Evolutionary conservation across 1,140 invertebrate species (phyloP).

Genomic region (Ceratina australensis): DNA sequence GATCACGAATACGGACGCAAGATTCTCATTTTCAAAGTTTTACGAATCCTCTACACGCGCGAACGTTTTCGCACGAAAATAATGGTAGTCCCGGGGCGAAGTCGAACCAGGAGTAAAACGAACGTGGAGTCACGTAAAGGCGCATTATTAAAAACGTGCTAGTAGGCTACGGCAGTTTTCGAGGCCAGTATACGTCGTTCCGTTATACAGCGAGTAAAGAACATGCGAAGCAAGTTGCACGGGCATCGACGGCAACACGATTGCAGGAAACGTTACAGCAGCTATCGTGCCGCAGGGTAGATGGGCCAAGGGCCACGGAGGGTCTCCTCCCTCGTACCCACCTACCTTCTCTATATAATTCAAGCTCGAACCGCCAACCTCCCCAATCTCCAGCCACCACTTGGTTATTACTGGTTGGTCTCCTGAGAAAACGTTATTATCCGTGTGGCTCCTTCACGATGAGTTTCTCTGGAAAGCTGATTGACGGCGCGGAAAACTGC

Average conservation of each 20-base stretch:
- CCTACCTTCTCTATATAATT: slow-evolving; percentile 50
- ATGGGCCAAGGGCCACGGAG: slow-evolving; percentile 20
- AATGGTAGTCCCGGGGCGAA: neutral
- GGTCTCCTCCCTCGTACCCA: slow-evolving; percentile 19
- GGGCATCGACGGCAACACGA: neutral
- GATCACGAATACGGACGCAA: neutral
- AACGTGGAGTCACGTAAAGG: slow-evolving; percentile 65
- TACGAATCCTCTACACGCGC: slow-evolving; percentile 7
- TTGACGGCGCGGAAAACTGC: slow-evolving; percentile 64
- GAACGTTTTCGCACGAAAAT: slow-evolving; percentile 11
- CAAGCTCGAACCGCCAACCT: slow-evolving; percentile 57
- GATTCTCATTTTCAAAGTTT: neutral
- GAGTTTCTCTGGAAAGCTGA: slow-evolving; percentile 62
- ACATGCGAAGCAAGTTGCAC: neutral
- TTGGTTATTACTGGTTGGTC: slow-evolving; percentile 66
- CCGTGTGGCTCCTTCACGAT: slow-evolving; percentile 62
- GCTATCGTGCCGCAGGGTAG: neutral
- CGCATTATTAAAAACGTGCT: slow-evolving; percentile 71
- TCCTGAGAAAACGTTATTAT: slow-evolving; percentile 68
- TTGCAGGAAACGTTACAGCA: neutral
- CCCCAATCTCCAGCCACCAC: slow-evolving; percentile 62
- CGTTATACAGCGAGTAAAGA: slow-evolving; percentile 39
- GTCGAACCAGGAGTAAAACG: slow-evolving; percentile 23
- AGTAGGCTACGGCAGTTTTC: slow-evolving; percentile 65
- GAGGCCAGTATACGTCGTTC: slow-evolving; percentile 64